Conservation (phyloP, 23 tunicate genomes). For the Ciona savignyi region DNA sequence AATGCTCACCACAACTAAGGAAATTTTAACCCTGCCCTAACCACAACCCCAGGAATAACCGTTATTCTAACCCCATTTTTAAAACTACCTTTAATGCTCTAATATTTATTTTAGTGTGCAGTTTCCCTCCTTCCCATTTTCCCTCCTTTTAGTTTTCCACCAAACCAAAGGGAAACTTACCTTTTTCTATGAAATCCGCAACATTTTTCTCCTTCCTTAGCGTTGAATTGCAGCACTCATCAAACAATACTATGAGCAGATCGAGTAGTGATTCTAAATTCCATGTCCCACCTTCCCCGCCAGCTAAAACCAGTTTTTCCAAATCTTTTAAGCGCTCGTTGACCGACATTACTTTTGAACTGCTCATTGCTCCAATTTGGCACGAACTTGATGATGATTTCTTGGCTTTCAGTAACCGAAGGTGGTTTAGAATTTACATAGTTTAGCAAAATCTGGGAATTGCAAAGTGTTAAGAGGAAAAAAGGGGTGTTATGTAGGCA, state of each 20-base stretch:
- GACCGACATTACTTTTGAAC: neutral
- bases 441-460: neutral
- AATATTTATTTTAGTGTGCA: too few relatives aligned
- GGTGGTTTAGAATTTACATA: neutral
- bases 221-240: conserved; percentile 84
- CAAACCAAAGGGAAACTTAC: conserved; percentile 21
- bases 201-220: conserved; percentile 74
- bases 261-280: conserved; percentile 71
- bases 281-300: conserved; percentile 14
- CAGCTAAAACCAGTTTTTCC: conserved; percentile 30
- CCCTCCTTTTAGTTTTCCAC: too few relatives aligned
- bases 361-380: neutral
- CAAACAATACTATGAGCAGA: conserved; percentile 67
- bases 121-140: too few relatives aligned
- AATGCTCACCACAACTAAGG: too few relatives aligned
- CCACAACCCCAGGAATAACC: too few relatives aligned
- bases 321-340: conserved; percentile 13
- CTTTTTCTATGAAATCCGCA: conserved; percentile 73
- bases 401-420: neutral
- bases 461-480: too few relatives aligned
- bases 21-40: too few relatives aligned
- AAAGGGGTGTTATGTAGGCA: too few relatives aligned
- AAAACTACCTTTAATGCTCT: too few relatives aligned
- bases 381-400: too few relatives aligned
- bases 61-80: too few relatives aligned